A percentile compares a stretch with the other conserved stretches of the same genome.
Evolutionary conservation across 2,888 invertebrate genomes (phyloP).

Genomic region (Hipparchia sbordonii): DNA sequence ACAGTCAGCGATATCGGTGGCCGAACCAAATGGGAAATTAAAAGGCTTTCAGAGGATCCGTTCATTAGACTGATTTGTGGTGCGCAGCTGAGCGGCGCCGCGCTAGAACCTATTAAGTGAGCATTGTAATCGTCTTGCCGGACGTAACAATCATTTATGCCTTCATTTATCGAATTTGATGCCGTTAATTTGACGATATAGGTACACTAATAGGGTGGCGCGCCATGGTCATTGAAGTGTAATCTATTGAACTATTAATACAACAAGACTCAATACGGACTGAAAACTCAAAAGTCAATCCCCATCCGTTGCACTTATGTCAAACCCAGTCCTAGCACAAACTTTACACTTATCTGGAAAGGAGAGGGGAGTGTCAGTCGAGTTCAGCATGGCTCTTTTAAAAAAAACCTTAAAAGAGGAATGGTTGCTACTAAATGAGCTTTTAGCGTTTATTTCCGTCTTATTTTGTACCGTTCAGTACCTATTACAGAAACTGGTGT

Average conservation of each 20-base stretch:
- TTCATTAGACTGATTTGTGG: slow-evolving; percentile 79
- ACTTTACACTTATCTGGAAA: no score
- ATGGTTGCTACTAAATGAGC: slow-evolving; percentile 24
- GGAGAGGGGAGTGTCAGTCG: no score
- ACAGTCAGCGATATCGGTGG: slow-evolving; percentile 76
- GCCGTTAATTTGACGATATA: slow-evolving; percentile 53
- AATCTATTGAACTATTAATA: slow-evolving; percentile 17
- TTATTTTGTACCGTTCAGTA: slow-evolving; percentile 30
- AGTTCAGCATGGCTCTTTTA: no score
- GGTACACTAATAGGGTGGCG: slow-evolving; percentile 21
- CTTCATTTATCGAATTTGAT: slow-evolving; percentile 60
- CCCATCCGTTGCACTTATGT: no score
- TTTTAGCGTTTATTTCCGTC: slow-evolving; percentile 29
- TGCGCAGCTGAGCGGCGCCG: slow-evolving; percentile 64
- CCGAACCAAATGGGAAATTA: slow-evolving; percentile 80
- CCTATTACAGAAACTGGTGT: slow-evolving; percentile 31
- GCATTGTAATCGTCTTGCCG: slow-evolving; percentile 66
- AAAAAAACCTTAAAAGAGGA: slow-evolving; percentile 2
- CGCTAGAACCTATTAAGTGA: slow-evolving; percentile 75
- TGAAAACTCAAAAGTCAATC: no score
- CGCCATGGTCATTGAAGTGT: slow-evolving; percentile 27
- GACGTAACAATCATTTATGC: slow-evolving; percentile 66
- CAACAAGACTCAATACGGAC: no score
- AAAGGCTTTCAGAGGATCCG: slow-evolving; percentile 79
- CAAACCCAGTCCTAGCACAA: no score